These are phyloP conservation scores for Lasioglossum morio DNA, from an alignment of 2,888 invertebrate species.

Conservation along the genomic window DNA sequence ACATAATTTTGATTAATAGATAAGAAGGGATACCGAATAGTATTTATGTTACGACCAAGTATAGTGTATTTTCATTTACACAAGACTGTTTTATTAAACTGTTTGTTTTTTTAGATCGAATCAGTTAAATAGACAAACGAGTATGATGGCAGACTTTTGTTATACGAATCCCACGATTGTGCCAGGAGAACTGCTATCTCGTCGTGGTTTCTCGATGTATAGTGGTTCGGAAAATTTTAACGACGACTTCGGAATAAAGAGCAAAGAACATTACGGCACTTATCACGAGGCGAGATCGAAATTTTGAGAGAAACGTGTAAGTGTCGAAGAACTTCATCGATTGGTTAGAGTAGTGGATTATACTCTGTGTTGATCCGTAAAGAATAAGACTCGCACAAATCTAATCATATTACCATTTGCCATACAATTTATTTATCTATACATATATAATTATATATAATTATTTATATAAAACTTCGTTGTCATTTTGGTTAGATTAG, in stretches of 20 bases:
- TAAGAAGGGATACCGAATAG: not conserved
- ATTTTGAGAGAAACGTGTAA: slow-evolving; percentile 67
- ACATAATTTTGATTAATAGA: not conserved
- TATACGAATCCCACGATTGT: slow-evolving; percentile 85
- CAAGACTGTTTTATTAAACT: not conserved
- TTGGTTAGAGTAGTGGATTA: not conserved
- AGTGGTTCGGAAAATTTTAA: slow-evolving; percentile 83
- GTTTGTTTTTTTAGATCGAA: slow-evolving; percentile 74
- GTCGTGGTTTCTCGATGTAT: slow-evolving; percentile 87
- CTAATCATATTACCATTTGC: slow-evolving; percentile 28
- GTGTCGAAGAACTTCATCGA: not conserved
- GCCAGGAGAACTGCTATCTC: slow-evolving; percentile 87
- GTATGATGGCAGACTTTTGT: slow-evolving; percentile 84
- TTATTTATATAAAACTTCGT: slow-evolving; percentile 21
- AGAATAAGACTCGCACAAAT: slow-evolving; percentile 20
- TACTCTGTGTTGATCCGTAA: slow-evolving; percentile 1
- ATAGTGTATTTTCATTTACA: not conserved
- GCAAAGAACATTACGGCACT: slow-evolving; percentile 67
- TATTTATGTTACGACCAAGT: not conserved
- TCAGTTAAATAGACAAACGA: slow-evolving; percentile 77
- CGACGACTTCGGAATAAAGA: slow-evolving; percentile 70
- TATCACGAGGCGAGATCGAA: slow-evolving; percentile 77
- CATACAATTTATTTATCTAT: slow-evolving; percentile 46
- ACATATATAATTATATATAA: slow-evolving; percentile 32
- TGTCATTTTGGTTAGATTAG: slow-evolving; percentile 8